These are phyloP conservation scores for Epirrhoe alternata DNA, from an alignment of 2,888 invertebrate genomes.

Conservation along the genomic window DNA sequence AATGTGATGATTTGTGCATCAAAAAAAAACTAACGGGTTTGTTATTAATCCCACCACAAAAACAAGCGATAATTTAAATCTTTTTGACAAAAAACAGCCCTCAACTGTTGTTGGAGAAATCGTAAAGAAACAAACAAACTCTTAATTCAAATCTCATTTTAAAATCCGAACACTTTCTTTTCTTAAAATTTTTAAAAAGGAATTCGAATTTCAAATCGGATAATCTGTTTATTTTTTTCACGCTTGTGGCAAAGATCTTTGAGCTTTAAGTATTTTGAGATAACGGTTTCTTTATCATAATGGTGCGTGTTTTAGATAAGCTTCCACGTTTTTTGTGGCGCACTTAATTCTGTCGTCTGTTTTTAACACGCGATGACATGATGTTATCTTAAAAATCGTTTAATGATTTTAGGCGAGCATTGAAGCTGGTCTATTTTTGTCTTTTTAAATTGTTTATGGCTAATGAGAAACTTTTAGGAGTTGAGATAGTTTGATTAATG, in stretches of 20 bases:
- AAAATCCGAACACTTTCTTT: background rate
- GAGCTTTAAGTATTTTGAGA: constrained; percentile 46
- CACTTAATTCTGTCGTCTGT: constrained; percentile 52
- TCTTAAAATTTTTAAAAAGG: constrained; percentile 18
- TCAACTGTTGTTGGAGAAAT: constrained; percentile 6
- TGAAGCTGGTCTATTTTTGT: constrained; percentile 26
- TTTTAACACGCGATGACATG: constrained; percentile 52
- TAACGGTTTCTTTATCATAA: constrained; percentile 68
- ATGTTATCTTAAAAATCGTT: constrained; percentile 45
- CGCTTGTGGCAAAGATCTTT: constrained; percentile 48
- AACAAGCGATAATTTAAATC: background rate
- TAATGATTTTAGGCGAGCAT: constrained; percentile 36
- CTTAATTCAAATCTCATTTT: constrained; percentile 24
- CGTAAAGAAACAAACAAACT: constrained; percentile 19
- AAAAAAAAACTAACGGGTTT: constrained; percentile 1
- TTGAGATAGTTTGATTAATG: background rate
- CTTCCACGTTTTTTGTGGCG: constrained; percentile 58
- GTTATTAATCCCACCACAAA: constrained; percentile 1
- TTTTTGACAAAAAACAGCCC: constrained; percentile 7
- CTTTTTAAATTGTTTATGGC: constrained; percentile 16
- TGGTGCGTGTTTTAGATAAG: constrained; percentile 69
- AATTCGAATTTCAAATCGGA: constrained; percentile 6
- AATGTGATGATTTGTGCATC: no score
- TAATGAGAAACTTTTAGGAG: background rate
- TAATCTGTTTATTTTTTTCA: constrained; percentile 48